These are phyloP conservation scores for Aphelenchoides fujianensis DNA, from an alignment of 1,140 invertebrate species.

Conservation along the genomic window DNA sequence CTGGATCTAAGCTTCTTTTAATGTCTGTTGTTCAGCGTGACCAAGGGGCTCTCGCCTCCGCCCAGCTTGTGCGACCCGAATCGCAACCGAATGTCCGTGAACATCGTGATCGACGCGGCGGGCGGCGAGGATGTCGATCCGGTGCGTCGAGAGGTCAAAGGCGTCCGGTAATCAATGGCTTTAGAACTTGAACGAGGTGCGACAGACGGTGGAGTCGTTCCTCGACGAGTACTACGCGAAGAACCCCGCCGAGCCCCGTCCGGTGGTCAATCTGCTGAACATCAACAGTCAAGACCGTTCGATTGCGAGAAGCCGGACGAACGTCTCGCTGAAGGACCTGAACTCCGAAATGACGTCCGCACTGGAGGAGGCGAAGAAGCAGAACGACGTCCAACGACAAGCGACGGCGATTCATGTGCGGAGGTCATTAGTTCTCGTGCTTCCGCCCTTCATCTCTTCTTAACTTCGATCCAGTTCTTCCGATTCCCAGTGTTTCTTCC, in stretches of 20 bases:
- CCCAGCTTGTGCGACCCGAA: background rate
- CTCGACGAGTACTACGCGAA: background rate
- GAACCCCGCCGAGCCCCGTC: background rate
- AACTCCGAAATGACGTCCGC: background rate
- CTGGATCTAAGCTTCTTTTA: background rate
- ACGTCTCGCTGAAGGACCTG: conserved; percentile 6
- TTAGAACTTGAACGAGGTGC: conserved; percentile 1
- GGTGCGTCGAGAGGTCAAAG: conserved; percentile 27
- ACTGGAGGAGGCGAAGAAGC: background rate
- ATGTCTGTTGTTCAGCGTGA: too few species aligned
- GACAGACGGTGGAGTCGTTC: background rate
- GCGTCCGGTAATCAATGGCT: background rate
- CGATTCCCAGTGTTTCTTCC: too few species aligned
- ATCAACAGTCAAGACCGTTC: conserved; percentile 6
- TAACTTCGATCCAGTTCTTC: too few species aligned
- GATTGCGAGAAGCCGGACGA: background rate
- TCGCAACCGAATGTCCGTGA: background rate
- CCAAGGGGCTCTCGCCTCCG: background rate
- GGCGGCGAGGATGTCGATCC: conserved; percentile 4
- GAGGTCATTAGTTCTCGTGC: too few species aligned
- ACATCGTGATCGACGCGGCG: conserved; percentile 14
- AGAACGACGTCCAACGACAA: background rate
- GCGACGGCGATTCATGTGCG: too few species aligned
- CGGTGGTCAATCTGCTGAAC: conserved; percentile 5
- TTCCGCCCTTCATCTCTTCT: too few species aligned